Conservation (phyloP, 1,140 invertebrate genomes). For the Hyles vespertilio region DNA sequence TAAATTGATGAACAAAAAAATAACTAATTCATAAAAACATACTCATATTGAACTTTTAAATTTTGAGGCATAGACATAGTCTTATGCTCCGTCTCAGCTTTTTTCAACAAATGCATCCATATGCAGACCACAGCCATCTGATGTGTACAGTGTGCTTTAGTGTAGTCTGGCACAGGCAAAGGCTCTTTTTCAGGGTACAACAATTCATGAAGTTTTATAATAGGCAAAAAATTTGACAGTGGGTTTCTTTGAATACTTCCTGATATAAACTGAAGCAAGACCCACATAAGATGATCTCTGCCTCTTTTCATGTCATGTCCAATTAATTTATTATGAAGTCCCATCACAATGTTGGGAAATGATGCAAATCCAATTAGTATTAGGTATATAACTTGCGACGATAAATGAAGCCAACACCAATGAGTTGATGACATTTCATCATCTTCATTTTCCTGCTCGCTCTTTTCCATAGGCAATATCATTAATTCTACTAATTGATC, state of each 20-base stretch:
- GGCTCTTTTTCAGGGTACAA: conserved; percentile 95
- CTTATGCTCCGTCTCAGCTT: conserved; percentile 89
- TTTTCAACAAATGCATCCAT: conserved; percentile 96
- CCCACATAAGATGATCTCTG: conserved; percentile 97
- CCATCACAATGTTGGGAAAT: conserved; percentile 94
- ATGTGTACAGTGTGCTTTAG: conserved; percentile 90
- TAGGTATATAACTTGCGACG: conserved; percentile 97
- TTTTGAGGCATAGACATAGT: conserved; percentile 89
- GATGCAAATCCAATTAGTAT: conserved; percentile 95
- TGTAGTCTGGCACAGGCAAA: conserved; percentile 91
- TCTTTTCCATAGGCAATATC: conserved; percentile 93
- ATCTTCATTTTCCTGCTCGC: conserved; percentile 81
- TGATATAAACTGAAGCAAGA: conserved; percentile 96
- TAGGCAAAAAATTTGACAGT: conserved; percentile 91
- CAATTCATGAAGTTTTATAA: conserved; percentile 93
- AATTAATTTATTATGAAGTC: conserved; percentile 90
- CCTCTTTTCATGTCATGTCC: conserved; percentile 90
- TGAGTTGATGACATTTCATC: conserved; percentile 84
- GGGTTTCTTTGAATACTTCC: conserved; percentile 97
- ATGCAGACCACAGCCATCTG: conserved; percentile 96
- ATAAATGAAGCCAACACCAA: conserved; percentile 95
- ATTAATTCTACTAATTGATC: conserved; percentile 95
- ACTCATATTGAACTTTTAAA: conserved; percentile 90
- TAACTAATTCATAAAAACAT: conserved; percentile 38
- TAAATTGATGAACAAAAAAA: too few species aligned